Evolutionary conservation across 2,888 invertebrate genomes (phyloP), one percentile per base, ranked within the genome.

Genomic region (Drosophila pseudotalamancana): DNA sequence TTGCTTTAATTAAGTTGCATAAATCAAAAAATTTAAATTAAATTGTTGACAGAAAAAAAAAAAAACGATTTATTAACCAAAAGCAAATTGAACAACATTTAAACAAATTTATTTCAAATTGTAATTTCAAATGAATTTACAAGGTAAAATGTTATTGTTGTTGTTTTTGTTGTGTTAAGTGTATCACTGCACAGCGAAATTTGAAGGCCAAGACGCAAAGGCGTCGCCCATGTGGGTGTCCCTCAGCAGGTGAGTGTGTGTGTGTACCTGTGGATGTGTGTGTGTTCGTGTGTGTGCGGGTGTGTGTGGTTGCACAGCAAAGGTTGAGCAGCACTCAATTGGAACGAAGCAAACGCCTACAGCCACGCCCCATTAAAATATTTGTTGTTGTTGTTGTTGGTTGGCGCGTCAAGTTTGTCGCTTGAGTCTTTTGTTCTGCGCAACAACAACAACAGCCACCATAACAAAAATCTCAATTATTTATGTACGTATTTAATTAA

Each of bases 381-480:
- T 34, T 49, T 34, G 4, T n/a, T 27, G 14, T 18, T 18, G 12
- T 18, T 5, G 9, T 11, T 27, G n/a, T 37, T 37, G 29, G 68
- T 57, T 72, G 57, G 54, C 48, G 51, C 72, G 55, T 56, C 80
- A 69, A 83, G 79, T 80, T 83, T 77, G 80, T 80, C 80, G 79
- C 84, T 64, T 80, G 31, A 80, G 84, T 80, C 79, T 83, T 80
- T 83, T 62, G 80, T 77, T 72, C 72, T 71, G 63, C 67, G 34
- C 34, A 16, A 8, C n/a, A n/a, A n/a, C n/a, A n/a, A n/a, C n/a
- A n/a, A n/a, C n/a, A n/a, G n/a, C n/a, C n/a, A n/a, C n/a, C n/a
- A n/a, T n/a, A n/a, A n/a, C 66, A 43, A 51, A 64, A 72, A 57
- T 72, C 59, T 45, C 73, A 72, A 68, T 72, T 72, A 64, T 68